These are phyloP conservation scores for Rhamphomyia laevipes DNA, from an alignment of 2,888 invertebrate genomes.

Conservation along the genomic window DNA sequence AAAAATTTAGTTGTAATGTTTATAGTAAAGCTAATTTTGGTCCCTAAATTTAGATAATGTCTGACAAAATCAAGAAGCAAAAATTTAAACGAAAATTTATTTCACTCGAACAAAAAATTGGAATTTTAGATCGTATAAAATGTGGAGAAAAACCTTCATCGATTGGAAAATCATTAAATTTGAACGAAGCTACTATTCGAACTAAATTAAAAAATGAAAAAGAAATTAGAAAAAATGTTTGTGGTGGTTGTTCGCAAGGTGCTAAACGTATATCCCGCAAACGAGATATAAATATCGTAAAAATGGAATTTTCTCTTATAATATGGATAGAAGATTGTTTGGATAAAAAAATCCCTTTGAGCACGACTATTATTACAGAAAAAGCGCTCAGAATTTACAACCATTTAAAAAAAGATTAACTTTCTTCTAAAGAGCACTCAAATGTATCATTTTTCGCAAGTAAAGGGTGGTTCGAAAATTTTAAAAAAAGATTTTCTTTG, in stretches of 20 bases:
- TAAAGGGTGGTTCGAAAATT: no score
- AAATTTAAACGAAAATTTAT: slow-evolving; percentile 3
- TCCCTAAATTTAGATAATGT: no score
- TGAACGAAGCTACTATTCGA: slow-evolving; percentile 12
- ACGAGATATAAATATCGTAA: slow-evolving; percentile 13
- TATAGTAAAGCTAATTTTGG: no score
- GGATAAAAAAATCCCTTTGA: not conserved
- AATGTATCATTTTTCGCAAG: no score
- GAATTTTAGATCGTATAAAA: slow-evolving; percentile 10
- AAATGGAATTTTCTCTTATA: slow-evolving; percentile 14
- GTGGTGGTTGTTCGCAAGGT: slow-evolving; percentile 1
- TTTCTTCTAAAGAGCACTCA: no score
- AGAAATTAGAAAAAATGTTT: slow-evolving; percentile 2
- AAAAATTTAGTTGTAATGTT: no score
- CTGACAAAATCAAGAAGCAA: no score
- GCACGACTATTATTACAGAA: not conserved
- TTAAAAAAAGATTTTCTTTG: no score
- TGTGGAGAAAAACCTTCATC: slow-evolving; percentile 7
- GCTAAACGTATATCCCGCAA: slow-evolving; percentile 4
- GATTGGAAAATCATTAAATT: slow-evolving; percentile 11
- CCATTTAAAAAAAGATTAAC: not conserved
- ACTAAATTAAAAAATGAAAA: slow-evolving; percentile 10
- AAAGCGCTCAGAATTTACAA: not conserved
- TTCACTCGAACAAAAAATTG: slow-evolving; percentile 4
- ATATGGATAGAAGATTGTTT: slow-evolving; percentile 1